Base-by-base conservation (phyloP, 2,888 invertebrate species). In the Formica aserva region DNA sequence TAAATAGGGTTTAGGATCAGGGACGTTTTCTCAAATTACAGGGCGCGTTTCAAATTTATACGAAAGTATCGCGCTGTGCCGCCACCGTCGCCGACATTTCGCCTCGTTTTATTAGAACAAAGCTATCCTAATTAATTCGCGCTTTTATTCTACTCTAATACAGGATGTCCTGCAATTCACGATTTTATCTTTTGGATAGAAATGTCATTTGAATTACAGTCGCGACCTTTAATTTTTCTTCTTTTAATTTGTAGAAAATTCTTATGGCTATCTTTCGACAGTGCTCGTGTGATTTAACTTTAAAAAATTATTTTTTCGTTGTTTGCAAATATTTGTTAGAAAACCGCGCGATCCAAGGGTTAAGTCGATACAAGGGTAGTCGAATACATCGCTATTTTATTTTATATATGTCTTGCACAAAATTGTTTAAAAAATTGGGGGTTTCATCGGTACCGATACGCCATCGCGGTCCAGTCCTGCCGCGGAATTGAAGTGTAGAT, bases 21-120 rank as follows among this genome's bases (percentile, higher is more conserved):
- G 60, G 78, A 78, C 78, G 78, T 78, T 78, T 78, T 60, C 72
- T 78, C 72, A 78, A 78, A 78, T 78, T 78, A 78, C 78, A 78
- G 78, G 78, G 78, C 78, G 78, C 78, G 78, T 78, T 78, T 71
- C 60, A 78, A 78, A 78, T 78, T 78, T 78, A 78, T 78, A 78
- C 78, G 78, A 78, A 78, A 78, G 78, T 45, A 71, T 45, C 78
- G 32, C 78, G 41, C 67, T 38, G 60, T 29, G 41, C 63, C 63
- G 45, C 52, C 72, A 52, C 66, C 66, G 66, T 52, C 63, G 57
- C 67, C 67, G 38, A 29, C 57, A 32, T 71, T 60, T 78, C 55
- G 72, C 32, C 72, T 72, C 69, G 78, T 78, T 78, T 72, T 78
- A 78, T 78, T 78, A 78, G 72, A 78, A 72, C 60, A 60, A 60